These are phyloP conservation scores for Falco peregrinus DNA, from an alignment of 2,797 vertebrate species.

Conservation along the genomic window DNA sequence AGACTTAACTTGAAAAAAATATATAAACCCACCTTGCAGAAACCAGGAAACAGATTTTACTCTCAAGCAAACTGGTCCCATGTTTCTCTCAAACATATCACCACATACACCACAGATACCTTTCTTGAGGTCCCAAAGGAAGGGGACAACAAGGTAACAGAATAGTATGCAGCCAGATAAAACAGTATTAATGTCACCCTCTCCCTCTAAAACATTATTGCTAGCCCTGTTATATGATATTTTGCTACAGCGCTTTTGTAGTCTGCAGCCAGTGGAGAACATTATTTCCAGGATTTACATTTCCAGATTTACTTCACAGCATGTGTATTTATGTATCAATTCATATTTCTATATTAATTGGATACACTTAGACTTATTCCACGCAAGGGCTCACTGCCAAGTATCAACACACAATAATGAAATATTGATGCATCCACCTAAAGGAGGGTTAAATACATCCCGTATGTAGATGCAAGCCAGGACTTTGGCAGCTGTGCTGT, in stretches of 20 bases:
- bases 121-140: neutral
- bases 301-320: neutral
- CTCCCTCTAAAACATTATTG: neutral
- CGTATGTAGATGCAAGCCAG: constrained; percentile 16
- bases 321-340: neutral
- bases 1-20: neutral
- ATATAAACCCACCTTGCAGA: neutral
- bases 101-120: neutral
- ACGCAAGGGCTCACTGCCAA: neutral
- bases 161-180: neutral
- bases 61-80: neutral
- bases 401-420: neutral
- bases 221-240: neutral
- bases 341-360: neutral
- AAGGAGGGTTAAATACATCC: constrained; percentile 23
- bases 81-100: neutral
- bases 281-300: neutral
- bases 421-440: constrained; percentile 10
- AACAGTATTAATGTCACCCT: neutral
- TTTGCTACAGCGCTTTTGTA: neutral
- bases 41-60: neutral
- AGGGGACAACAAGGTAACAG: neutral
- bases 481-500: constrained; percentile 1
- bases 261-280: neutral
- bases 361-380: neutral